These are phyloP conservation scores for Malurus alboscapulatus DNA, from an alignment of 2,113 vertebrate species.

Conservation along the genomic window DNA sequence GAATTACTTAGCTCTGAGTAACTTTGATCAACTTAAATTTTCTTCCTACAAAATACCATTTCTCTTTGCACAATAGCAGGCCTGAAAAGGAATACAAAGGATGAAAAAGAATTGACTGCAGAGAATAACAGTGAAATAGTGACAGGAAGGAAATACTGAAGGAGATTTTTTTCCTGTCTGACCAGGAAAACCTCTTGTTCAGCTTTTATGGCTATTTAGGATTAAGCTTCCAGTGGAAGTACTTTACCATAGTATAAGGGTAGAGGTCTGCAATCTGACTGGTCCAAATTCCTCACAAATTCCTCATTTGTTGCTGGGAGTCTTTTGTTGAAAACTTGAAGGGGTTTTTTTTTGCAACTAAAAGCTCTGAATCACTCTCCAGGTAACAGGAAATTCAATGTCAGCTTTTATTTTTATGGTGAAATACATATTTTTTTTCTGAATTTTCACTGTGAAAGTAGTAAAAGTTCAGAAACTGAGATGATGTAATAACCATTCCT, in stretches of 20 bases:
- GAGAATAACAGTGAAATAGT: not conserved
- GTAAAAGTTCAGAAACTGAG: not conserved
- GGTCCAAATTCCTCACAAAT: not conserved
- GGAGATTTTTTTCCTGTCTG: not conserved
- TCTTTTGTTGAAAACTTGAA: not conserved
- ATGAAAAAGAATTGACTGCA: not conserved
- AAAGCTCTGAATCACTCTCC: not conserved
- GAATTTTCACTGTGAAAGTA: not conserved
- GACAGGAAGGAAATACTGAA: not conserved
- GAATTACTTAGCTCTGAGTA: not conserved
- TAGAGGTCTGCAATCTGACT: not conserved
- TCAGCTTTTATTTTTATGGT: not conserved
- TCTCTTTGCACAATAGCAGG: not conserved
- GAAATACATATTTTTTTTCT: not conserved
- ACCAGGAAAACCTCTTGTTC: not conserved
- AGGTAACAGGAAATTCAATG: not conserved
- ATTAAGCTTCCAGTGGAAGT: not conserved
- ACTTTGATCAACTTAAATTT: not conserved
- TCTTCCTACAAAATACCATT: not conserved
- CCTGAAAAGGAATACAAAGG: not conserved
- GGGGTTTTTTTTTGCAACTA: not conserved
- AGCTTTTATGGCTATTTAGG: not conserved
- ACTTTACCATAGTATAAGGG: not conserved
- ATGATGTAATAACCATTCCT: not conserved
- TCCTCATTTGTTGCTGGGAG: not conserved